Base-by-base conservation (phyloP, 1,140 invertebrate species). In the Reticulitermes speratus region DNA sequence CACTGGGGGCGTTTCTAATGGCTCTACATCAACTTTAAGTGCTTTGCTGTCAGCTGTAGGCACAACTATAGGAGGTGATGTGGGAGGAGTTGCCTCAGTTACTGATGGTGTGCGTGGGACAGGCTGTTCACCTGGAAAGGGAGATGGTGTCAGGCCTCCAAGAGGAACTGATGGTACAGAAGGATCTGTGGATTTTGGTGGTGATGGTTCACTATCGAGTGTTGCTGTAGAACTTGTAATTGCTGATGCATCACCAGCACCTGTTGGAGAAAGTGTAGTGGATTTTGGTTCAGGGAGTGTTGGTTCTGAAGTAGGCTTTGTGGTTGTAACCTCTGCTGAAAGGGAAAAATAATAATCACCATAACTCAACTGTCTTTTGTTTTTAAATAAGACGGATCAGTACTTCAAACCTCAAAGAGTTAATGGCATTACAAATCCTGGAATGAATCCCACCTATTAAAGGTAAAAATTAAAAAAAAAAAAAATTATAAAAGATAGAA, bases 41-140 rank as follows among this genome's bases (percentile, higher is more conserved):
- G 84, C 87, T 59, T 81, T 87, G 87, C 44, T 85, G 32, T 38
- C 84, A 25, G 44, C 85, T 87, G 87, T 87, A 87, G 55, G 89
- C 86, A 65, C 89, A 86, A 82, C 32, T 30, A 25, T 81, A 52
- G 85, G 44, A 12, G 25, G 23, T 83, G 84, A 44, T 75, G 55
- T 82, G 75, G 86, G 19, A 81, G 84, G 82, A 84, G 88, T 32
- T 86, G 86, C 84, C 45, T 83, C 75, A 85, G 84, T 84, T 65
- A 85, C 65, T 86, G 83, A 25, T 81, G 75, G 55, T 48, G 55
- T 83, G 83, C 44, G 45, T 84, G 86, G 85, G 5, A 48, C 84
- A 44, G 83, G 8, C 8, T 84, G 65, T 9, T 75, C 65, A 75
- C 65, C 65, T 75, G 65, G n/a, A 75, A 25, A 75, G 8, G 65